Conservation (phyloP, 2,113 vertebrate species). For the Lycaon pictus region DNA sequence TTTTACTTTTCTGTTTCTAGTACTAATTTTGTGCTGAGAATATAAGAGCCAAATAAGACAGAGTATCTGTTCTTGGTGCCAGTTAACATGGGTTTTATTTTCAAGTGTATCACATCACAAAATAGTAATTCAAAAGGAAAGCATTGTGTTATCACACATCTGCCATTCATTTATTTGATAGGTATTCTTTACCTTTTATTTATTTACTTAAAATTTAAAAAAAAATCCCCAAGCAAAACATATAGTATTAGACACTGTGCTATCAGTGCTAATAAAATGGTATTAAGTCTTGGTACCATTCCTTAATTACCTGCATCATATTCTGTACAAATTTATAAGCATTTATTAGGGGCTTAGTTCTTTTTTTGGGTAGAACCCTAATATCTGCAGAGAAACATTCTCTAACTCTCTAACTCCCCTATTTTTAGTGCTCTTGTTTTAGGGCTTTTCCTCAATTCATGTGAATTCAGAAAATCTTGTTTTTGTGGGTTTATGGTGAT, state of each 20-base stretch:
- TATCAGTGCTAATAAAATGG: neutral
- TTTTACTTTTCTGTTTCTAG: neutral
- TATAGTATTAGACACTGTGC: neutral
- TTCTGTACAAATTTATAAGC: neutral
- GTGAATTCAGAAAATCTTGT: conserved; percentile 6
- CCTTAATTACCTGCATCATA: neutral
- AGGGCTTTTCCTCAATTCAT: neutral
- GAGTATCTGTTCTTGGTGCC: neutral
- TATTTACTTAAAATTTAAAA: neutral
- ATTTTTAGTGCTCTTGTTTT: neutral
- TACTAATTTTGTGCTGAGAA: neutral
- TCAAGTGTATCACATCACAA: neutral
- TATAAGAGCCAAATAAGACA: neutral
- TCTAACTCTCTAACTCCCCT: neutral
- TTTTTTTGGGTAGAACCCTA: neutral
- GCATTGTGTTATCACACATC: neutral
- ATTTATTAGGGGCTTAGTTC: neutral
- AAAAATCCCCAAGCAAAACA: neutral
- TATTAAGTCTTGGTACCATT: neutral
- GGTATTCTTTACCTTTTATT: neutral
- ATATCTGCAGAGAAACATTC: neutral
- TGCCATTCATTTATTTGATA: neutral
- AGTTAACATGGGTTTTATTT: neutral
- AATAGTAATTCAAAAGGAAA: neutral
- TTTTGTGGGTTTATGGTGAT: neutral